Percentiles rank a stretch among this genome's conserved stretches.
These are phyloP conservation scores for Nebria salina DNA, from an alignment of 2,888 invertebrate genomes.

Conservation along the genomic window DNA sequence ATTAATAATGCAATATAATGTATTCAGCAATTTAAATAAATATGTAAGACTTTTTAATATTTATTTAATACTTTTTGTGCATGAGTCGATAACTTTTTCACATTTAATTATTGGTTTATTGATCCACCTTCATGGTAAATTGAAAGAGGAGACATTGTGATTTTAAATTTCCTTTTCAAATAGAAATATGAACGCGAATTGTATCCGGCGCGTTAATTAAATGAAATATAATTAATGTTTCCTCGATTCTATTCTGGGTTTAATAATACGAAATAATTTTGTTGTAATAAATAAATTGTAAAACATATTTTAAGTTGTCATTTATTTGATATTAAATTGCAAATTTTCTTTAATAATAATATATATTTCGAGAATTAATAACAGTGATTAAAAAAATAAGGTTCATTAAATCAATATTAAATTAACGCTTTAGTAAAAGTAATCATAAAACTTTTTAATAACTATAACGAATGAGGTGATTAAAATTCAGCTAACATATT, in stretches of 20 bases:
- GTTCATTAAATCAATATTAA: neutral
- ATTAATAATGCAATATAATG: neutral
- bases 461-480: neutral
- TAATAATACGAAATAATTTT: too few relatives aligned
- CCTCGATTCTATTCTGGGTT: neutral
- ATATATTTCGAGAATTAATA: neutral
- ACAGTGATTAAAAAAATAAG: neutral
- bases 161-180: neutral
- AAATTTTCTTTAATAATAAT: too few relatives aligned
- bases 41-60: neutral
- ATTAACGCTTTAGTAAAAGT: neutral
- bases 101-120: neutral
- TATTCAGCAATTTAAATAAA: neutral
- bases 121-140: neutral
- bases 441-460: neutral
- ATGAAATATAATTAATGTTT: neutral
- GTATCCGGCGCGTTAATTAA: neutral
- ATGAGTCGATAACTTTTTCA: neutral
- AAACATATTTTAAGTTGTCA: too few relatives aligned
- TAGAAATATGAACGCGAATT: neutral
- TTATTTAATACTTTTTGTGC: neutral
- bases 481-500: neutral
- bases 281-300: too few relatives aligned
- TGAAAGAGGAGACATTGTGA: neutral
- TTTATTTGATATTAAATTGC: too few relatives aligned